Conservation (phyloP, 2,797 vertebrate species). For the Gymnothorax javanicus region DNA sequence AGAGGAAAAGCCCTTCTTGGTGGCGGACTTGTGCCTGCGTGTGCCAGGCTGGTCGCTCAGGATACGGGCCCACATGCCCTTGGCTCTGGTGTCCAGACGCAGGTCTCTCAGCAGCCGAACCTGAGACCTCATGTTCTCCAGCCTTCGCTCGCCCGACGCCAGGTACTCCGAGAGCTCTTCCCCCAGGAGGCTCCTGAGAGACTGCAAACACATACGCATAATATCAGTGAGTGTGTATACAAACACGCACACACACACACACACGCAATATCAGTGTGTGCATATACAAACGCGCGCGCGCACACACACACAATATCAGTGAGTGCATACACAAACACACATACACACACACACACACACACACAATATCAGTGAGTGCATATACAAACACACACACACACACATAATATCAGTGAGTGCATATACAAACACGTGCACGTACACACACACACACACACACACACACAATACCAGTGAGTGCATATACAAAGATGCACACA, state of each 20-base stretch:
- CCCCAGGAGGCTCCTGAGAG: conserved; percentile 75
- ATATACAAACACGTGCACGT: no score
- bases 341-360: no score
- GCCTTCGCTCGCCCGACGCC: conserved; percentile 71
- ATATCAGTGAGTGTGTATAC: not conserved
- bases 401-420: no score
- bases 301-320: no score
- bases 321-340: no score
- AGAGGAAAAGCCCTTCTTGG: conserved; percentile 82
- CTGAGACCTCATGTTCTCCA: conserved; percentile 73
- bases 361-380: no score
- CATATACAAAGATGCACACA: not conserved
- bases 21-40: conserved; percentile 77
- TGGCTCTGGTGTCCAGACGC: conserved; percentile 77
- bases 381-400: no score
- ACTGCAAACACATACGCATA: conserved; percentile 56
- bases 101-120: conserved; percentile 79
- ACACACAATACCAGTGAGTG: not conserved
- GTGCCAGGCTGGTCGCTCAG: conserved; percentile 77
- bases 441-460: conserved; percentile 51
- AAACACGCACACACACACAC: not conserved
- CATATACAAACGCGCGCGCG: no score
- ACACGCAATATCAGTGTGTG: not conserved
- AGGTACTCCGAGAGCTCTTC: conserved; percentile 78
- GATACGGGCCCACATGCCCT: conserved; percentile 82